Percentiles rank a stretch among this genome's conserved stretches.
phyloP scores from a whole-genome alignment of 2,797 vertebrate genomes.

The Neosalanx taihuensis region DNA sequence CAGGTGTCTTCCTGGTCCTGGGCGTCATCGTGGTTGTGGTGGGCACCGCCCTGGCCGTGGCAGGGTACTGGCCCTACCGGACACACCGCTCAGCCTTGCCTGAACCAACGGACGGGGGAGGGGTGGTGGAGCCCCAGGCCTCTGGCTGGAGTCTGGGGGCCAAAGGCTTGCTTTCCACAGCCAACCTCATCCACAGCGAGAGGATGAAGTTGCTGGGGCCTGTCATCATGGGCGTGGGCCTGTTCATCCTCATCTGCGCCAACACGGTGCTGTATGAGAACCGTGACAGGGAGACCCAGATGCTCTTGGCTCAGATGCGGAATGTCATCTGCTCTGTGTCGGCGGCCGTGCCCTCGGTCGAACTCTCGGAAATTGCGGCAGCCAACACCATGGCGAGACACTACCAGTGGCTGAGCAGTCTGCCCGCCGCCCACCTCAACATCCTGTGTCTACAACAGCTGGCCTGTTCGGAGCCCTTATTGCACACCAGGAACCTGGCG shows the following conservation, averaged over 20 bases:
- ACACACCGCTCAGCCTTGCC: constrained; percentile 43
- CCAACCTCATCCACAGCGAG: constrained; percentile 75
- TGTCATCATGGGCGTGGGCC: constrained; percentile 94
- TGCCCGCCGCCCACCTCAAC: constrained; percentile 73
- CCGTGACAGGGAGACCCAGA: constrained; percentile 89
- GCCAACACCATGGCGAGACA: constrained; percentile 52
- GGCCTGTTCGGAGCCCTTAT: constrained; percentile 65
- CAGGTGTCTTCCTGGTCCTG: constrained; percentile 87
- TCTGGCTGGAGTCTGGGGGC: constrained; percentile 60
- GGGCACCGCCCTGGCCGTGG: constrained; percentile 87
- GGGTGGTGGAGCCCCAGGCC: constrained; percentile 39
- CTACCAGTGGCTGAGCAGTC: constrained; percentile 73
- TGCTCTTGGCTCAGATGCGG: constrained; percentile 79
- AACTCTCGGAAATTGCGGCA: constrained; percentile 57
- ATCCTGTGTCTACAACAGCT: constrained; percentile 73
- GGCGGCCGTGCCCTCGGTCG: constrained; percentile 59
- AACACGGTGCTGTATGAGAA: constrained; percentile 96
- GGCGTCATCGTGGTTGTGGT: constrained; percentile 86
- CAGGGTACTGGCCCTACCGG: constrained; percentile 92
- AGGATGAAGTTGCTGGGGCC: constrained; percentile 91
- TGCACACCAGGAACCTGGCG: constrained; percentile 39
- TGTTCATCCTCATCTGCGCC: constrained; percentile 97
- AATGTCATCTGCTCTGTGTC: constrained; percentile 77
- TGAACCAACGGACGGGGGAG: not conserved
- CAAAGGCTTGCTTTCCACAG: constrained; percentile 55